These are phyloP conservation scores for Hestina assimilis DNA, from an alignment of 1,140 invertebrate species.

Conservation along the genomic window DNA sequence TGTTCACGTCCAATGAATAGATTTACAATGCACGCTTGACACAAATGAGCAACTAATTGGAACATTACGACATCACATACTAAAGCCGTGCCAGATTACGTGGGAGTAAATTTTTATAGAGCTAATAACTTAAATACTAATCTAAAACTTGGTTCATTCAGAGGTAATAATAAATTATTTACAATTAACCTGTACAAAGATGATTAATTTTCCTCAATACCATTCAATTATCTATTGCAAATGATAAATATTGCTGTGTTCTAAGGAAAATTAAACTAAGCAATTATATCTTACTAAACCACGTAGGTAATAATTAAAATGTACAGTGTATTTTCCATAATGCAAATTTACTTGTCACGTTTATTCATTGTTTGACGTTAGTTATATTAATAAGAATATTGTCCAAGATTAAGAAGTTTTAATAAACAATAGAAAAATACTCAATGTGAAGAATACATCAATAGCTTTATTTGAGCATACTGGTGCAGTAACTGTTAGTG, in stretches of 20 bases:
- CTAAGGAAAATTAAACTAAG: neutral
- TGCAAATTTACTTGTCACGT: constrained; percentile 11
- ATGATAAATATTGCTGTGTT: neutral
- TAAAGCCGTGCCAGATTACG: constrained; percentile 52
- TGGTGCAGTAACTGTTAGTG: too few relatives aligned
- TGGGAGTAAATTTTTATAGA: constrained; percentile 41
- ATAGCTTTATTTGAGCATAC: too few relatives aligned
- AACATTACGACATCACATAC: constrained; percentile 64
- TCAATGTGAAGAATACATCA: too few relatives aligned
- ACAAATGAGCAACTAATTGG: constrained; percentile 76
- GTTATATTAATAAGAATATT: too few relatives aligned
- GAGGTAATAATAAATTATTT: too few relatives aligned
- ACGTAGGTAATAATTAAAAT: constrained; percentile 19
- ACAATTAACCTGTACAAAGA: neutral
- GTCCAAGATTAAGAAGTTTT: too few relatives aligned
- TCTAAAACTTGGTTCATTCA: neutral
- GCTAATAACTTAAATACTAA: constrained; percentile 14
- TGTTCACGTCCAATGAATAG: constrained; percentile 70
- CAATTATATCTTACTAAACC: constrained; percentile 13
- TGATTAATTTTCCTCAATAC: neutral
- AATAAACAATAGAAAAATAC: too few relatives aligned
- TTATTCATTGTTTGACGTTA: too few relatives aligned
- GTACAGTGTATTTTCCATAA: constrained; percentile 14
- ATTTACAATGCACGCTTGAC: constrained; percentile 69
- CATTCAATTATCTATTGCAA: neutral